Evolutionary conservation across 1,140 invertebrate genomes (phyloP).

Genomic region (Potamilus streckersoni): DNA sequence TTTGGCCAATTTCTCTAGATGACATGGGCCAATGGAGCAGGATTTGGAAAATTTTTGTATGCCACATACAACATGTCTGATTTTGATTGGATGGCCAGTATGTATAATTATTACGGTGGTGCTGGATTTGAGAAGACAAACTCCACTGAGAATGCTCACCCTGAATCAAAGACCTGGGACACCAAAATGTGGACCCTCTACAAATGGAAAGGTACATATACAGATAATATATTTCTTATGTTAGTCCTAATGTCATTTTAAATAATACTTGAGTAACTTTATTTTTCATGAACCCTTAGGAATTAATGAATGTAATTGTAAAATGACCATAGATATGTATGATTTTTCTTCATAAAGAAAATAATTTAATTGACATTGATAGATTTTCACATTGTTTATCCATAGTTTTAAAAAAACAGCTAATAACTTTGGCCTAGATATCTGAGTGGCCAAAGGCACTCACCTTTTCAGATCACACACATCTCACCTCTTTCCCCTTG

Average conservation of each 20-base stretch:
- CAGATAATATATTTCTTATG: background rate
- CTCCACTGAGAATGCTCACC: conserved; percentile 45
- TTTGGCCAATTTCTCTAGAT: conserved; percentile 29
- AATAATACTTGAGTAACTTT: no score
- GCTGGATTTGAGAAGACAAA: conserved; percentile 55
- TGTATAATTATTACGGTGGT: conserved; percentile 48
- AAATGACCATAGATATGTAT: background rate
- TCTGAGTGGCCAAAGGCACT: no score
- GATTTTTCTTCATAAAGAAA: background rate
- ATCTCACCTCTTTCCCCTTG: no score
- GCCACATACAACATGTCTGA: conserved; percentile 54
- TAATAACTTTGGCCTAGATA: no score
- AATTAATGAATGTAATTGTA: background rate
- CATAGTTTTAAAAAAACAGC: no score
- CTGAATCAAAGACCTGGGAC: conserved; percentile 46
- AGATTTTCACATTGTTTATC: no score
- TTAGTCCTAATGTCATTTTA: background rate
- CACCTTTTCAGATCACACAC: no score
- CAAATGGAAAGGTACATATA: conserved; percentile 27
- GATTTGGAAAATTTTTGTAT: conserved; percentile 47
- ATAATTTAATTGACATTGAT: background rate
- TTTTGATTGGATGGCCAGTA: conserved; percentile 47
- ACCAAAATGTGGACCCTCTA: conserved; percentile 33
- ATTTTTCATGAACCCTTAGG: background rate
- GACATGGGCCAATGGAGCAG: conserved; percentile 43